Evolutionary conservation across 2,113 vertebrate genomes (phyloP), one percentile per base, ranked within the genome.

Genomic region (Grantiella picta): DNA sequence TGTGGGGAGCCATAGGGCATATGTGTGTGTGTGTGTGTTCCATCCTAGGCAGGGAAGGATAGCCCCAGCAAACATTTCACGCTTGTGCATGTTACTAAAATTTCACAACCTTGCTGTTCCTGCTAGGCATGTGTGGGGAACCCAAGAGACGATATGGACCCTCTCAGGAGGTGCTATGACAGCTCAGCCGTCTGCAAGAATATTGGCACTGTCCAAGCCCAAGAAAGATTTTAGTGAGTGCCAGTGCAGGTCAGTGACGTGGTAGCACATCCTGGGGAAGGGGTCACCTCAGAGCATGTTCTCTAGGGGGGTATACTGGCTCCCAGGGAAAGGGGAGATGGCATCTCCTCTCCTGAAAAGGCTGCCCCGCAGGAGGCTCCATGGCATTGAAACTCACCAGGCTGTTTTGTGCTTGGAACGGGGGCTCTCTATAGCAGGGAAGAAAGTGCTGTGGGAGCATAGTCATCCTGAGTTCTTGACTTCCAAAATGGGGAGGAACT

Each of bases 71-170:
- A 89, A 47, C 28, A 27, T 60, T 53, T 87, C 64, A 71, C 21
- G 11, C 31, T 36, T 71, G 8, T 53, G n/a, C 12, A 1, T 27
- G 7, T 92, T 90, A 45, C 40, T 88, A 53, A 92, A 61, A 53
- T 89, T 88, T 77, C 23, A 64, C 44, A 44, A 23, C 45, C 16
- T 73, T 96, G 84, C 50, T 72, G 38, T 94, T 94, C 53, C 87
- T 79, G 92, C 91, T 69, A 97, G 69, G 64, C 72, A 98, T 2
- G 19, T 69, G 22, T 97, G 95, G 95, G 97, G 97, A 84, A 98
- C 97, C 83, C 97, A 98, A 94, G 96, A 98, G 38, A 82, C 86
- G 0, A 97, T 98, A 52, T 40, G 73, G 78, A 77, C 95, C 36
- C 9, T 97, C 24, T 64, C 96, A 4, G 3, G 0, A 1, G 6